These are phyloP conservation scores for Drosophila paulistorum DNA, from an alignment of 1,140 invertebrate genomes.

Conservation along the genomic window DNA sequence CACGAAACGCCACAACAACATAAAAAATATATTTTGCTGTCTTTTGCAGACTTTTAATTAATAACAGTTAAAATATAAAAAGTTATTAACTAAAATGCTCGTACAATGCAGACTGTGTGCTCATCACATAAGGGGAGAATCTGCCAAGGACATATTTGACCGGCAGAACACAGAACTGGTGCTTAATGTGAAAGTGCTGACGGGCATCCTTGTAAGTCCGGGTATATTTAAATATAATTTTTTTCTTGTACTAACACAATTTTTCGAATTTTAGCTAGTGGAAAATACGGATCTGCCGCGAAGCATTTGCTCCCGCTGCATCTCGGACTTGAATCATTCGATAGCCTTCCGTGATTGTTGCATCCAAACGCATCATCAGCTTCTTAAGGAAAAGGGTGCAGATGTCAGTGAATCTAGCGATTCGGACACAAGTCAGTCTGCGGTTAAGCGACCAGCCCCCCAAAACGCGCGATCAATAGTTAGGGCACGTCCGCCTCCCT, in stretches of 20 bases:
- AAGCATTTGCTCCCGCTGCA: slow-evolving; percentile 49
- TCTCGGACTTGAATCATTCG: slow-evolving; percentile 35
- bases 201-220: slow-evolving; percentile 37
- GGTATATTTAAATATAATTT: too few relatives aligned
- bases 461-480: not conserved
- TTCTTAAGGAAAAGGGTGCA: not conserved
- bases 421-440: too few relatives aligned
- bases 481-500: not conserved
- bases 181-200: slow-evolving; percentile 34
- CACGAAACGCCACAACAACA: not conserved
- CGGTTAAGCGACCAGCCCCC: too few relatives aligned
- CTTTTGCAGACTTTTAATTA: not conserved
- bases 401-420: slow-evolving; percentile 2
- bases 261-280: slow-evolving; percentile 35
- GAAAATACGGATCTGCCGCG: slow-evolving; percentile 29
- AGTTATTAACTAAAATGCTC: not conserved
- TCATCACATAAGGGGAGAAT: slow-evolving; percentile 11
- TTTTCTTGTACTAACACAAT: not conserved
- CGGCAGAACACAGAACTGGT: slow-evolving; percentile 23
- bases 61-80: not conserved
- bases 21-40: not conserved
- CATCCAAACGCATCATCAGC: slow-evolving; percentile 19
- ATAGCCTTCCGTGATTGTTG: slow-evolving; percentile 44
- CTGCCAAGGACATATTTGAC: slow-evolving; percentile 38
- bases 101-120: slow-evolving; percentile 39